Evolutionary conservation across 2,113 vertebrate species (phyloP).

Genomic region (Numida meleagris): DNA sequence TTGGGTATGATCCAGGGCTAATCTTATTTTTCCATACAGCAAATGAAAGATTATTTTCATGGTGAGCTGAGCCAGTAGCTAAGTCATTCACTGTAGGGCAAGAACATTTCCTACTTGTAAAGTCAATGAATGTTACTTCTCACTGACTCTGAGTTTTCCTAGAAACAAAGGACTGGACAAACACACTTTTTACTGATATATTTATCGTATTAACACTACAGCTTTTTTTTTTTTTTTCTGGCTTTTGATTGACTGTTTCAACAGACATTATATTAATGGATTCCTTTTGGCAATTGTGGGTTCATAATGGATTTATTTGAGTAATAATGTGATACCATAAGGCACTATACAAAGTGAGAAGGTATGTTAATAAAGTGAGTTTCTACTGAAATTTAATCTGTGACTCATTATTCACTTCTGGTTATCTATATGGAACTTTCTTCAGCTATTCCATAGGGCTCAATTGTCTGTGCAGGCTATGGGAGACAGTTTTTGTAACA

Average conservation of each 20-base stretch:
- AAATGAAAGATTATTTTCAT: slow-evolving; percentile 25
- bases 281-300: background rate
- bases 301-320: background rate
- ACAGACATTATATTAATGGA: background rate
- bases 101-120: background rate
- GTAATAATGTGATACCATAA: background rate
- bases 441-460: background rate
- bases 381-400: background rate
- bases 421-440: background rate
- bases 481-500: background rate
- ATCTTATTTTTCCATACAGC: background rate
- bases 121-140: background rate
- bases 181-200: background rate
- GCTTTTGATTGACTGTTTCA: background rate
- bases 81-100: background rate
- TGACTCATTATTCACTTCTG: background rate
- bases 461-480: background rate
- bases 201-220: background rate
- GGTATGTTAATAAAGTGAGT: background rate
- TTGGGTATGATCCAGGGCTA: slow-evolving; percentile 8
- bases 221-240: background rate
- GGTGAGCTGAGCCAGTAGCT: background rate
- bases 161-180: background rate
- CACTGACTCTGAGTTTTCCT: background rate
- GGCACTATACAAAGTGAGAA: background rate